These are phyloP conservation scores for Macaca nemestrina DNA, from an alignment of 2,113 vertebrate genomes.

Conservation along the genomic window DNA sequence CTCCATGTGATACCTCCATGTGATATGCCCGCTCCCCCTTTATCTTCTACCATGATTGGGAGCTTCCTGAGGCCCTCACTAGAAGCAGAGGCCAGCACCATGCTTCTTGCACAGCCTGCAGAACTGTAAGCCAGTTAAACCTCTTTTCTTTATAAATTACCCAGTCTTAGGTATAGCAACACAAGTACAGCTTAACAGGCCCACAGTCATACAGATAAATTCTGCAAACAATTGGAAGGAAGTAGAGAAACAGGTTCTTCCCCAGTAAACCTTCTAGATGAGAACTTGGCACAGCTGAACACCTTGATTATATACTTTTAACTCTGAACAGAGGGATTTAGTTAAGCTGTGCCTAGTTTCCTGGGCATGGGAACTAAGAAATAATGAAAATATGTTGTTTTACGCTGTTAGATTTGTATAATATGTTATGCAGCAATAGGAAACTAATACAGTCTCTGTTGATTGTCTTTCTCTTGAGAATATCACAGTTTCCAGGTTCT, in stretches of 20 bases:
- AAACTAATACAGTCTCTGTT: not conserved
- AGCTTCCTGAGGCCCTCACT: too few species aligned
- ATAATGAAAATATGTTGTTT: not conserved
- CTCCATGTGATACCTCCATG: too few species aligned
- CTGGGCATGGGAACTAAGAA: not conserved
- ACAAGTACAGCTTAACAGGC: too few species aligned
- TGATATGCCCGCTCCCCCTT: too few species aligned
- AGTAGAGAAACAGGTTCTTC: not conserved
- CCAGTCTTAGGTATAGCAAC: too few species aligned
- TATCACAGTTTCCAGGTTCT: not conserved
- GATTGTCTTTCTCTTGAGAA: not conserved
- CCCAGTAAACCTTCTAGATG: not conserved
- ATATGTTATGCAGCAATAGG: not conserved
- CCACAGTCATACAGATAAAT: not conserved
- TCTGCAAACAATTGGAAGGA: not conserved
- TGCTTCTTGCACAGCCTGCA: too few species aligned
- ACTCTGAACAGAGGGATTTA: not conserved
- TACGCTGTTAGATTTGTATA: not conserved
- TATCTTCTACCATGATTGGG: too few species aligned
- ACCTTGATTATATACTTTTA: not conserved
- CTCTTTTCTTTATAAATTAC: too few species aligned
- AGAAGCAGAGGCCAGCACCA: too few species aligned
- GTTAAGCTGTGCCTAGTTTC: not conserved
- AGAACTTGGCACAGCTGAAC: not conserved
- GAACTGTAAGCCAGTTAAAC: too few species aligned